Percentiles rank a stretch among this genome's conserved stretches.
These are phyloP conservation scores for Brachionus rubens DNA, from an alignment of 1,140 invertebrate species.

Conservation along the genomic window DNA sequence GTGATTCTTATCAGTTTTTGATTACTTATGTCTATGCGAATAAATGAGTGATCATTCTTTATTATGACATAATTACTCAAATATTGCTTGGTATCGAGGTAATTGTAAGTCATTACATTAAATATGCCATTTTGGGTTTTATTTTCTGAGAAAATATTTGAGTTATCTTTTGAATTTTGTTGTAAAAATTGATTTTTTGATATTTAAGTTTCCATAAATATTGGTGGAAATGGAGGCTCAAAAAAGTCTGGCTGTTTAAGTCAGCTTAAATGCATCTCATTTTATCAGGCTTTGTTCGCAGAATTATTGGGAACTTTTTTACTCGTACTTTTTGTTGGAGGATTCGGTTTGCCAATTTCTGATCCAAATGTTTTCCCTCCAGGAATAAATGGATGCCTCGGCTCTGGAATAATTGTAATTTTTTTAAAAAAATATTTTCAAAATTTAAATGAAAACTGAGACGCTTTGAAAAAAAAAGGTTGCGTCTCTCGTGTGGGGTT, in stretches of 20 bases:
- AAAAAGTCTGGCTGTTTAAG: background rate
- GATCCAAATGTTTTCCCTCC: background rate
- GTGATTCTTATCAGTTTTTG: too few relatives aligned
- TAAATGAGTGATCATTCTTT: too few relatives aligned
- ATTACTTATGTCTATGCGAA: too few relatives aligned
- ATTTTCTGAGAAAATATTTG: too few relatives aligned
- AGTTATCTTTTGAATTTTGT: too few relatives aligned
- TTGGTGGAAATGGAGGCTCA: background rate
- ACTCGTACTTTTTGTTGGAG: background rate
- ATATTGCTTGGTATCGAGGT: too few relatives aligned
- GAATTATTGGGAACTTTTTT: slow-evolving; percentile 38
- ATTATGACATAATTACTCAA: too few relatives aligned
- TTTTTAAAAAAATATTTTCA: background rate
- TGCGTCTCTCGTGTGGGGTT: slow-evolving; percentile 50
- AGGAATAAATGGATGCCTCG: slow-evolving; percentile 19
- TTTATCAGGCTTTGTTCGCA: slow-evolving; percentile 42
- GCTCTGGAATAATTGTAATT: slow-evolving; percentile 53
- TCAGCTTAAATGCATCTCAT: slow-evolving; percentile 15
- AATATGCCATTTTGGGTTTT: too few relatives aligned
- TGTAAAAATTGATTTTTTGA: too few relatives aligned
- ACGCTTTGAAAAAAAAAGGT: too few relatives aligned
- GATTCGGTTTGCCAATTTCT: slow-evolving; percentile 8
- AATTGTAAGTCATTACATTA: too few relatives aligned
- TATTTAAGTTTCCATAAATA: slow-evolving; percentile 36
- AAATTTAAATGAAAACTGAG: background rate